Conservation (phyloP, 2,797 vertebrate species). For the Crenuchus spilurus region DNA sequence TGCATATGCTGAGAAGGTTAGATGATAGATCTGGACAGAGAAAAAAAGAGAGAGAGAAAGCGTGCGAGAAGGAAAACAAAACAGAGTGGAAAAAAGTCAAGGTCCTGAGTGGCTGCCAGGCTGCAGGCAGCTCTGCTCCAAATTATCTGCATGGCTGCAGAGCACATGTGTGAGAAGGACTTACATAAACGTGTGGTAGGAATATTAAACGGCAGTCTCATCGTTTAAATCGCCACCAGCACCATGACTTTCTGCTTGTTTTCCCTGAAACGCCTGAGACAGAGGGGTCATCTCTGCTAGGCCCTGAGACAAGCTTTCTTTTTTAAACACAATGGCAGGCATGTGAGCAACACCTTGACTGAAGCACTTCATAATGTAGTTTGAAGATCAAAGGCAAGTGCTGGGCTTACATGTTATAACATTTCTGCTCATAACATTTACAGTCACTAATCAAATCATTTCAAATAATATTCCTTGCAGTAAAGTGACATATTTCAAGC, state of each 20-base stretch:
- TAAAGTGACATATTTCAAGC: too few relatives aligned
- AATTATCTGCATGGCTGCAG: slow-evolving; percentile 70
- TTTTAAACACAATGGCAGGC: neutral
- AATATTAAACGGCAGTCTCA: slow-evolving; percentile 67
- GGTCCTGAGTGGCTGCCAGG: slow-evolving; percentile 59
- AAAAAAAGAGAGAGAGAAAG: neutral
- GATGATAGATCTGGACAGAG: slow-evolving; percentile 11
- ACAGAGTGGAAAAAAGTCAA: slow-evolving; percentile 23
- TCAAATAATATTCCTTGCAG: too few relatives aligned
- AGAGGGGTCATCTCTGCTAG: neutral
- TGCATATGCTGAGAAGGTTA: neutral
- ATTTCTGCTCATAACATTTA: too few relatives aligned
- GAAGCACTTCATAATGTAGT: neutral
- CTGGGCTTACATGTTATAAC: too few relatives aligned
- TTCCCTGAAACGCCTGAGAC: slow-evolving; percentile 2
- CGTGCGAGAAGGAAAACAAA: slow-evolving; percentile 4
- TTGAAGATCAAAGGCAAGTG: neutral
- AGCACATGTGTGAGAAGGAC: slow-evolving; percentile 68
- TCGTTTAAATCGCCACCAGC: slow-evolving; percentile 51
- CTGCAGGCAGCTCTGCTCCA: slow-evolving; percentile 63
- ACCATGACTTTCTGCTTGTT: slow-evolving; percentile 28
- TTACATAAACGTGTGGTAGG: slow-evolving; percentile 72
- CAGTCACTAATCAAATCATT: too few relatives aligned
- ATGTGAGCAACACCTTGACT: neutral
- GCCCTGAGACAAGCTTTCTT: neutral